Evolutionary conservation across 2,797 vertebrate species (phyloP).

Genomic region (Periparus ater): DNA sequence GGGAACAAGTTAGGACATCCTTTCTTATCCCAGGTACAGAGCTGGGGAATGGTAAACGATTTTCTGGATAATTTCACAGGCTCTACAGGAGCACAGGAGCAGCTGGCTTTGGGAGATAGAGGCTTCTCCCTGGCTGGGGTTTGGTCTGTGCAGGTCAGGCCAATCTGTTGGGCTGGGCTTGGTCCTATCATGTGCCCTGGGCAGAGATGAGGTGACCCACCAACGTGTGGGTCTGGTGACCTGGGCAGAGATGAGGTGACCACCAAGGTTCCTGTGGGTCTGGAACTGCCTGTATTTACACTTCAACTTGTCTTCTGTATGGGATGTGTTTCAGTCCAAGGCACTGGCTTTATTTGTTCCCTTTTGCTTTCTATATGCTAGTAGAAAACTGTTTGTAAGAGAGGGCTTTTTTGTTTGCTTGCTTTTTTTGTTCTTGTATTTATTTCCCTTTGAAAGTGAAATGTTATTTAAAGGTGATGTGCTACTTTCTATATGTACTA

Average conservation of each 20-base stretch:
- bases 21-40: not conserved
- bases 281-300: not conserved
- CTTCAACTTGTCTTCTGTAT: not conserved
- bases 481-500: not conserved
- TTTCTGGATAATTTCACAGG: not conserved
- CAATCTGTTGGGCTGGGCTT: too few species aligned
- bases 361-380: not conserved
- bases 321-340: not conserved
- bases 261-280: not conserved
- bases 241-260: not conserved
- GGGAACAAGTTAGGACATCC: fast-evolving
- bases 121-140: not conserved
- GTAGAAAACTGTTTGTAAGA: not conserved
- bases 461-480: not conserved
- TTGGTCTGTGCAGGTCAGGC: fast-evolving
- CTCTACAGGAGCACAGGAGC: fast-evolving
- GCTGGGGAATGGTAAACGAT: not conserved
- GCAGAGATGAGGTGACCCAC: not conserved
- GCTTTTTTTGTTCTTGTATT: not conserved
- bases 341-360: not conserved
- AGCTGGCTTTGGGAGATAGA: fast-evolving
- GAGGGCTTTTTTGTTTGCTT: not conserved
- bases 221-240: not conserved
- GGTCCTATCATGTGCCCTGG: not conserved
- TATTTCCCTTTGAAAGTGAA: not conserved